phyloP scores from a whole-genome alignment of 2,113 vertebrate species.

The Pelecanoides urinatrix region DNA sequence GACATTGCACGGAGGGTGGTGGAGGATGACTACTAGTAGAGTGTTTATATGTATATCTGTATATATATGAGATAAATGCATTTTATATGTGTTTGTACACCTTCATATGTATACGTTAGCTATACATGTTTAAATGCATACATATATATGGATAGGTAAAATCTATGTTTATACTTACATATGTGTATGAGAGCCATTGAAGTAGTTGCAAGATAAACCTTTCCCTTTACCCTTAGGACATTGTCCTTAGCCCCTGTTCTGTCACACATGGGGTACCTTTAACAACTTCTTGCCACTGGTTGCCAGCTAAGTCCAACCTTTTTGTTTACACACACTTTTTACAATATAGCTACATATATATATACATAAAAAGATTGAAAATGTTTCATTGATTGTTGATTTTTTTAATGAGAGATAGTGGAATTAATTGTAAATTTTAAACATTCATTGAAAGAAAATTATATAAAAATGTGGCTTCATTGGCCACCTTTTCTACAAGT shows the following conservation, averaged over 20 bases:
- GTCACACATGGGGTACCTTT: neutral
- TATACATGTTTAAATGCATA: neutral
- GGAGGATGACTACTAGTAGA: no score
- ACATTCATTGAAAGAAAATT: neutral
- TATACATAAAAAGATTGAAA: neutral
- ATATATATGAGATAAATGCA: no score
- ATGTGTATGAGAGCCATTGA: neutral
- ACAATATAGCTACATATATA: neutral
- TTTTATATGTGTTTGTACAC: no score
- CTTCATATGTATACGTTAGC: neutral
- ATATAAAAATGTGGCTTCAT: neutral
- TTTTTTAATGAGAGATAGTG: neutral
- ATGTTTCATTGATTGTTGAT: neutral
- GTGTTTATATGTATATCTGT: no score
- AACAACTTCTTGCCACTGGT: neutral
- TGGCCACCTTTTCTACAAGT: neutral
- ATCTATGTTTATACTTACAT: neutral
- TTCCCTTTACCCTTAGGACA: neutral
- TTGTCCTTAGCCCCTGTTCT: neutral
- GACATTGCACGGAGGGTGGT: neutral
- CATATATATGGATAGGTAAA: neutral
- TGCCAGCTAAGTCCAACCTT: neutral
- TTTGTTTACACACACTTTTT: neutral
- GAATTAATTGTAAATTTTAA: neutral
- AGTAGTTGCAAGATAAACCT: neutral